These are phyloP conservation scores for Pyrgus malvae DNA, from an alignment of 2,888 invertebrate genomes.

Conservation along the genomic window DNA sequence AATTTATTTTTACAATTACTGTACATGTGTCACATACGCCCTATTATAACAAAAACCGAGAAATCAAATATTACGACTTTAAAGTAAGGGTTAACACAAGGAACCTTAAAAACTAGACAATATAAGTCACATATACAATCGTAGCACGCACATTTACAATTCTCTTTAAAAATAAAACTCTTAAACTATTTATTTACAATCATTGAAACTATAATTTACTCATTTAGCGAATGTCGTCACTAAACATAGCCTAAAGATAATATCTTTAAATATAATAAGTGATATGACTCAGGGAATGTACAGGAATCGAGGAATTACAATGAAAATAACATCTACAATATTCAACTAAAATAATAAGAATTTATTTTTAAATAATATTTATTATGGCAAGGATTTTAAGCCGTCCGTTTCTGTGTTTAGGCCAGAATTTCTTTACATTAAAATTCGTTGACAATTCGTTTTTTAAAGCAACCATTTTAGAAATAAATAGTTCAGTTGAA, in stretches of 20 bases:
- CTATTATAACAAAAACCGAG: conserved; percentile 20
- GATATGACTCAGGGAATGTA: conserved; percentile 74
- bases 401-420: conserved; percentile 52
- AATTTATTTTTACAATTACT: conserved; percentile 41
- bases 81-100: conserved; percentile 33
- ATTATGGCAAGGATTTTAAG: conserved; percentile 35
- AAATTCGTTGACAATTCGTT: conserved; percentile 39
- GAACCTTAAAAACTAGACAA: conserved; percentile 46
- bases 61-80: conserved; percentile 21
- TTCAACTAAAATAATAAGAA: conserved; percentile 21
- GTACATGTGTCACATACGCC: conserved; percentile 32
- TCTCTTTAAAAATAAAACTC: conserved; percentile 50
- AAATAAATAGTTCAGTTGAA: conserved; percentile 21
- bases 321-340: conserved; percentile 40
- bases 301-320: conserved; percentile 39
- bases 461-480: conserved; percentile 6
- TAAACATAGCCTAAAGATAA: conserved; percentile 61
- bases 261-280: conserved; percentile 55
- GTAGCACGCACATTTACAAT: conserved; percentile 76
- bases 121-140: conserved; percentile 70
- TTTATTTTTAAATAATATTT: conserved; percentile 30
- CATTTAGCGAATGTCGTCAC: conserved; percentile 40
- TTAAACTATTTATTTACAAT: conserved; percentile 42
- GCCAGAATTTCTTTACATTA: conserved; percentile 43
- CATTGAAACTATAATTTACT: conserved; percentile 39